Evolutionary conservation across 2,797 vertebrate species (phyloP).

Genomic region (Prionace glauca): DNA sequence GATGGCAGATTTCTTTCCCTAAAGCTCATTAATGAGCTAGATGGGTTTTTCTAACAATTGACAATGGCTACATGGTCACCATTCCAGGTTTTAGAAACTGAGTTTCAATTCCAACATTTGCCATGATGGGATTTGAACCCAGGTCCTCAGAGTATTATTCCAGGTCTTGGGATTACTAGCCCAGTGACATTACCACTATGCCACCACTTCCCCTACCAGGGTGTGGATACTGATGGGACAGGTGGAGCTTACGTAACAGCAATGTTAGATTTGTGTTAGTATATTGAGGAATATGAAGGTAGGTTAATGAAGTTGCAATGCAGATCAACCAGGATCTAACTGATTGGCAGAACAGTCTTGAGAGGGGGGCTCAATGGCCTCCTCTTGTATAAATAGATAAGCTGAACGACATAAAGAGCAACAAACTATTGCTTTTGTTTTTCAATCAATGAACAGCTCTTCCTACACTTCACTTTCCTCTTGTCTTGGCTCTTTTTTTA

Average conservation of each 20-base stretch:
- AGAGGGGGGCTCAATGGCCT: not conserved
- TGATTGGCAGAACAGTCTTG: not conserved
- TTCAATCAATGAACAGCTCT: no score
- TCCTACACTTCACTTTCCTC: not conserved
- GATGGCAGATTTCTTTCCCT: no score
- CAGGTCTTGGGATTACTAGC: no score
- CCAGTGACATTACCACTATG: no score
- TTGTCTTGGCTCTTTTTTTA: not conserved
- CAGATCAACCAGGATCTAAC: not conserved
- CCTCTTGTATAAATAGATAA: not conserved
- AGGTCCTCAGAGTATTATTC: no score
- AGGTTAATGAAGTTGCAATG: not conserved
- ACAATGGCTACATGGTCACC: no score
- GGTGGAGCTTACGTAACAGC: not conserved
- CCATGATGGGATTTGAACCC: no score
- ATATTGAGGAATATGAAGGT: not conserved
- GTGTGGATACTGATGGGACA: not conserved
- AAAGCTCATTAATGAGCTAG: no score
- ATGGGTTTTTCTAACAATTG: no score
- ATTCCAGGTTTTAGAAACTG: no score
- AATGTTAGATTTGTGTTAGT: not conserved
- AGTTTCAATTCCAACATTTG: no score
- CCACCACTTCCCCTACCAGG: no score
- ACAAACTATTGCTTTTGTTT: not conserved
- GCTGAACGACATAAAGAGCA: not conserved